Evolutionary conservation across 2,888 invertebrate species (phyloP).

Genomic region (Ophioninae sp.): DNA sequence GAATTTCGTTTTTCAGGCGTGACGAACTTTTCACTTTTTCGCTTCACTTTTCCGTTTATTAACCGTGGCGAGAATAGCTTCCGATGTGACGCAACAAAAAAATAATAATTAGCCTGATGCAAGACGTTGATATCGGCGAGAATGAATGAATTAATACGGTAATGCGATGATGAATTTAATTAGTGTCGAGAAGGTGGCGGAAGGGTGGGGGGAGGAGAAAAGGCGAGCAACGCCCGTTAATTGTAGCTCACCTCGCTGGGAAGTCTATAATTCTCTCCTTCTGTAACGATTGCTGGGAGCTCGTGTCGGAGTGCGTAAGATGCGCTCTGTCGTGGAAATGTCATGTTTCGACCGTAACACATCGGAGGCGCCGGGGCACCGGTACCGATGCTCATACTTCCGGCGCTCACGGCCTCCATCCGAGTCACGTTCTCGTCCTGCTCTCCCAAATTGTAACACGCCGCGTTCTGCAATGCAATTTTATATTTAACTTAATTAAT

Average conservation of each 20-base stretch:
- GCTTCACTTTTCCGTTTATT: not conserved
- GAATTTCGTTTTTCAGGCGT: not conserved
- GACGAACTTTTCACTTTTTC: not conserved
- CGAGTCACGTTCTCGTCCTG: slow-evolving; percentile 78
- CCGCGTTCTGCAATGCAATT: slow-evolving; percentile 77
- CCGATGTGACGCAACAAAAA: slow-evolving; percentile 1
- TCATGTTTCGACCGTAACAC: slow-evolving; percentile 85
- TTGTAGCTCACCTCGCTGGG: slow-evolving; percentile 76
- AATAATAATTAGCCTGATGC: slow-evolving; percentile 12
- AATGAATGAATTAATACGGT: slow-evolving; percentile 17
- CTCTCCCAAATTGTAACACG: slow-evolving; percentile 80
- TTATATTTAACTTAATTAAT: no score
- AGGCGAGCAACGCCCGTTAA: slow-evolving; percentile 49
- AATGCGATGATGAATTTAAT: not conserved
- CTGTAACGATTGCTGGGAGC: slow-evolving; percentile 85
- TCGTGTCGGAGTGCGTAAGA: slow-evolving; percentile 83
- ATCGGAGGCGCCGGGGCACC: slow-evolving; percentile 79
- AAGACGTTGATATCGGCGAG: slow-evolving; percentile 1
- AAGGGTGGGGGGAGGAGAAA: not conserved
- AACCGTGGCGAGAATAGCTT: not conserved
- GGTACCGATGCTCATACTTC: slow-evolving; percentile 71
- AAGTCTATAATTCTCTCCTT: slow-evolving; percentile 83
- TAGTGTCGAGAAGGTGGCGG: not conserved
- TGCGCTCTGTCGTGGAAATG: slow-evolving; percentile 83
- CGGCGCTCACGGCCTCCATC: slow-evolving; percentile 75